These are phyloP conservation scores for Orchesella flavescens DNA, from an alignment of 2,888 invertebrate species.

Conservation along the genomic window DNA sequence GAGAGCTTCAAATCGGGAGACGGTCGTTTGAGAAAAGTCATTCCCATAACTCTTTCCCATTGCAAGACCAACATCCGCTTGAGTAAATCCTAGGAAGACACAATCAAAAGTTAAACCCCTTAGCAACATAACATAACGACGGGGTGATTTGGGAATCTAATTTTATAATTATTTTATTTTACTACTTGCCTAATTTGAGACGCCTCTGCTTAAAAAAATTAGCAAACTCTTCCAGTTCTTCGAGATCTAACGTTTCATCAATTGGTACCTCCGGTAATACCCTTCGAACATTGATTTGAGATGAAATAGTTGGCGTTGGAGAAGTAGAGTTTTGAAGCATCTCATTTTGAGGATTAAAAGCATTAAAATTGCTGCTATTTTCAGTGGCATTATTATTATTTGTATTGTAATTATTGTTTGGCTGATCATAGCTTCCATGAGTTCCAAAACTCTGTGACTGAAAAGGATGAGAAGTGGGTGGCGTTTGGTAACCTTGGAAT, in stretches of 20 bases:
- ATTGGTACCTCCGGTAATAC: constrained; percentile 74
- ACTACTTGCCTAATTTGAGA: neutral
- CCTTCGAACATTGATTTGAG: constrained; percentile 74
- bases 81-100: constrained; percentile 68
- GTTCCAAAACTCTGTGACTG: too few relatives aligned
- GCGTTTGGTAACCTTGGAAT: too few relatives aligned
- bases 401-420: too few relatives aligned
- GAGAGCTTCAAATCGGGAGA: constrained; percentile 97
- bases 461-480: too few relatives aligned
- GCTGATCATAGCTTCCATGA: too few relatives aligned
- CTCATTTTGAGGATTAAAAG: neutral
- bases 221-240: too few relatives aligned
- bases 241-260: too few relatives aligned
- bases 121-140: neutral
- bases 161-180: too few relatives aligned
- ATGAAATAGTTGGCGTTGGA: constrained; percentile 68
- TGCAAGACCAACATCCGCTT: constrained; percentile 73
- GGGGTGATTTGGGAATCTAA: constrained; percentile 72
- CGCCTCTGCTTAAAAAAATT: too few relatives aligned
- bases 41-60: constrained; percentile 99
- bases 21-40: constrained; percentile 99
- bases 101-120: constrained; percentile 72
- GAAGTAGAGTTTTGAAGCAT: constrained; percentile 45
- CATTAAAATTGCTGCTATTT: too few relatives aligned
- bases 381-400: too few relatives aligned